phyloP scores from a whole-genome alignment of 53 echinoderm and acorn worm species.

The Arbacia lixula region DNA sequence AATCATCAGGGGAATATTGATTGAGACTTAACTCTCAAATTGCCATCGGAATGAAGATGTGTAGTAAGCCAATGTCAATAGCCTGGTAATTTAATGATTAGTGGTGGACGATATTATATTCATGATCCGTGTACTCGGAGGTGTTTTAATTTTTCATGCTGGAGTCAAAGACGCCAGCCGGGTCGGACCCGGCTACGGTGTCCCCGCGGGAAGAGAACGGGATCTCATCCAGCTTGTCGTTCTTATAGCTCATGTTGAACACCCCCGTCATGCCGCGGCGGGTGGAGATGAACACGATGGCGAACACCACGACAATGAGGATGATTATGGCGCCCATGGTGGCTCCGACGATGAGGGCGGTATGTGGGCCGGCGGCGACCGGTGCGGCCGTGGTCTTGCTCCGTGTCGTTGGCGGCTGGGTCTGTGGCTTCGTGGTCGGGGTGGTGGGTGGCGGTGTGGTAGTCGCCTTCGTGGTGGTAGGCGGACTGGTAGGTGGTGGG shows the following conservation, averaged over 20 bases:
- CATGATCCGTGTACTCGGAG: too few species aligned
- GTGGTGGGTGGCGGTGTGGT: background rate
- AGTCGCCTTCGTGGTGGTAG: background rate
- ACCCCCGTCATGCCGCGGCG: background rate
- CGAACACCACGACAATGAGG: constrained; percentile 3
- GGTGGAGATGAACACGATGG: background rate
- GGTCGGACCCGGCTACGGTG: background rate
- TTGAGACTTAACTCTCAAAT: too few species aligned
- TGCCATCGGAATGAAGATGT: too few species aligned
- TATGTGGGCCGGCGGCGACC: background rate
- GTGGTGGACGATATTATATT: too few species aligned
- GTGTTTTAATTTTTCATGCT: too few species aligned
- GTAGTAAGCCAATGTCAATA: too few species aligned
- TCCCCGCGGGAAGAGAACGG: constrained; percentile 26
- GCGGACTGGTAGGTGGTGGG: constrained; percentile 10
- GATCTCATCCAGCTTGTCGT: constrained; percentile 23
- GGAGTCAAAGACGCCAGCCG: too few species aligned
- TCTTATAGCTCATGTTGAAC: constrained; percentile 11
- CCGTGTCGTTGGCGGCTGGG: background rate
- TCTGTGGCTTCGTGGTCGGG: background rate
- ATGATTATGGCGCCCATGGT: constrained; percentile 15
- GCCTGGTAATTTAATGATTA: too few species aligned
- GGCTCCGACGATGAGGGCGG: constrained; percentile 11
- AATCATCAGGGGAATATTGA: too few species aligned
- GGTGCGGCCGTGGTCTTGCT: background rate